These are phyloP conservation scores for Anoplophora glabripennis DNA, from an alignment of 1,140 invertebrate species.

Conservation along the genomic window DNA sequence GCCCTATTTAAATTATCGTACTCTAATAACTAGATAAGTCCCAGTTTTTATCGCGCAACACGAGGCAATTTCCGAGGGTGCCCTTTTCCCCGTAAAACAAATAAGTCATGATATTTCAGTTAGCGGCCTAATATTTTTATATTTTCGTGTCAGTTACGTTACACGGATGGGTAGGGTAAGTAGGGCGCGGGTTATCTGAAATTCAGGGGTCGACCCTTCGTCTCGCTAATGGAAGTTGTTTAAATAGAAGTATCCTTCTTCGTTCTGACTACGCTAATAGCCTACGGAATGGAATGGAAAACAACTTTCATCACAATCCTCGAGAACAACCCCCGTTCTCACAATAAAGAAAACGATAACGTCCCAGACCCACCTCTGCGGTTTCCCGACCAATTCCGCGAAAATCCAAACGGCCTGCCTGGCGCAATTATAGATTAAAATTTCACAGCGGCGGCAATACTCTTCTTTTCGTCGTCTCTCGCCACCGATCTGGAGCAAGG, in stretches of 20 bases:
- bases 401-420: constrained; percentile 8
- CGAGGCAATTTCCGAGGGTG: too few relatives aligned
- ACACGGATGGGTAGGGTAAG: constrained; percentile 15
- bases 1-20: too few relatives aligned
- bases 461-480: too few relatives aligned
- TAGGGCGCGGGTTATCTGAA: constrained; percentile 25
- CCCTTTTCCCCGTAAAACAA: too few relatives aligned
- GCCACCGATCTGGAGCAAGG: too few relatives aligned
- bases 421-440: constrained; percentile 11
- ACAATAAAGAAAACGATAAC: constrained; percentile 31
- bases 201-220: constrained; percentile 22
- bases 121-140: constrained; percentile 17
- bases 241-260: constrained; percentile 46
- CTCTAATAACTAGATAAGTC: too few relatives aligned
- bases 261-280: constrained; percentile 44
- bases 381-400: constrained; percentile 2
- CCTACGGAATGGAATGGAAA: constrained; percentile 45
- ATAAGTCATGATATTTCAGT: too few relatives aligned
- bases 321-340: constrained; percentile 31
- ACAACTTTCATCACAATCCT: constrained; percentile 39
- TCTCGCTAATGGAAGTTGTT: constrained; percentile 45
- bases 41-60: too few relatives aligned
- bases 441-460: too few relatives aligned
- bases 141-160: constrained; percentile 23
- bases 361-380: constrained; percentile 12